Base-by-base conservation (phyloP, 2,888 invertebrate genomes). In the Autographa gamma region DNA sequence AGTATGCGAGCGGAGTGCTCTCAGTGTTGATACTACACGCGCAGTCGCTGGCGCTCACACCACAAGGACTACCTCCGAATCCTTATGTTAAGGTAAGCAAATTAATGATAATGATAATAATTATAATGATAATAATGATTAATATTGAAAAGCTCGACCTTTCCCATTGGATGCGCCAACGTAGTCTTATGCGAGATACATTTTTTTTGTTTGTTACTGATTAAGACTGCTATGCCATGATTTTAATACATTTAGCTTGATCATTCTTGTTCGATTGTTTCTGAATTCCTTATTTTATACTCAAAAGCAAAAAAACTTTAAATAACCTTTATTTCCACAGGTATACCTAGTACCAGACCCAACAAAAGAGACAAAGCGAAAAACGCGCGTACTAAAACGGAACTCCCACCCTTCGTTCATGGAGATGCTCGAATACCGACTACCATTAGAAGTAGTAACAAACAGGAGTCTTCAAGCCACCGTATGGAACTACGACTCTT, bases 391-490 rank as follows among this genome's bases (percentile, higher is more conserved):
- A 1, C 97, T 99, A 1, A 97, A 98, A 85, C 97, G 98, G 81
- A 98, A 98, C 89, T 98, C 98, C 86, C 98, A 99, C 92, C 99
- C 99, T 0, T 99, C 99, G 19, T 99, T 99, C 93, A 99, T 99
- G 98, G 99, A 99, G 96, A 98, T 98, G 98, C 95, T 99, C 90
- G 98, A 98, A 89, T 99, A 99, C 88, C 96, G 98, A 73, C 96
- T 99, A 95, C 97, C 98, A 0, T 88, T 98, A 77, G 98, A 98
- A 63, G 96, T 97, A 58, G 96, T 99, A 18, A 96, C 97, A 88
- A 96, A 96, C 79, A 96, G 98, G 62, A 96, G 96, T 13, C 93
- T 99, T n/a, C 98, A 99, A 91, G 98, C 99, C 0, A 98, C 99
- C 0, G 98, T 99, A 13, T 99, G 99, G 99, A 98, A 98, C 90